Evolutionary conservation across 2,113 vertebrate species (phyloP).

Genomic region (Periophthalmus modestus): DNA sequence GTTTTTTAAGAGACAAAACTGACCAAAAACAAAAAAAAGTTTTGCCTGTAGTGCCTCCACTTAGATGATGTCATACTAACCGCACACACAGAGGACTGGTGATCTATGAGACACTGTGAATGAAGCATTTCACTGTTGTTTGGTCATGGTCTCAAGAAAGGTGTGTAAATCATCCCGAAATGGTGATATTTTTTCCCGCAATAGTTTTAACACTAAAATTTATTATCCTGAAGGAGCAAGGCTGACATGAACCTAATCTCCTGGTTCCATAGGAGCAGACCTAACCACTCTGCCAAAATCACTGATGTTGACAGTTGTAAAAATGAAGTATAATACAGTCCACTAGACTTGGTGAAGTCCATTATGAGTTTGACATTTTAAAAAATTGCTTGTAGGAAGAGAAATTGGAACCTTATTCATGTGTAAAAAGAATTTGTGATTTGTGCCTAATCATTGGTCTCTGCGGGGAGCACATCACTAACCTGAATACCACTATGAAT

Average conservation of each 20-base stretch:
- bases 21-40: no score
- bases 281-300: not conserved
- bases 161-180: no score
- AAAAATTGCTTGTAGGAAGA: not conserved
- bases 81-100: no score
- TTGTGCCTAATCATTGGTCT: not conserved
- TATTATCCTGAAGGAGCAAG: no score
- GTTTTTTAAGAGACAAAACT: no score
- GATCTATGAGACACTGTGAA: no score
- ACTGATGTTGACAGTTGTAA: not conserved
- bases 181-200: no score
- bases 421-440: not conserved
- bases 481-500: not conserved
- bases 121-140: not conserved
- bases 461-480: not conserved
- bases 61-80: no score
- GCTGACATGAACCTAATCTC: not conserved
- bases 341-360: not conserved
- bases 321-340: not conserved
- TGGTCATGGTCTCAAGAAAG: no score
- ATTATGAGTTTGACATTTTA: slow-evolving; percentile 5
- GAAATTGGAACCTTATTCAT: not conserved
- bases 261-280: not conserved
- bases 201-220: no score
- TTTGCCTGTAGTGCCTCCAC: no score